Evolutionary conservation across 2,888 invertebrate species (phyloP), one percentile per base, ranked within the genome.

Genomic region (Belgica antarctica): DNA sequence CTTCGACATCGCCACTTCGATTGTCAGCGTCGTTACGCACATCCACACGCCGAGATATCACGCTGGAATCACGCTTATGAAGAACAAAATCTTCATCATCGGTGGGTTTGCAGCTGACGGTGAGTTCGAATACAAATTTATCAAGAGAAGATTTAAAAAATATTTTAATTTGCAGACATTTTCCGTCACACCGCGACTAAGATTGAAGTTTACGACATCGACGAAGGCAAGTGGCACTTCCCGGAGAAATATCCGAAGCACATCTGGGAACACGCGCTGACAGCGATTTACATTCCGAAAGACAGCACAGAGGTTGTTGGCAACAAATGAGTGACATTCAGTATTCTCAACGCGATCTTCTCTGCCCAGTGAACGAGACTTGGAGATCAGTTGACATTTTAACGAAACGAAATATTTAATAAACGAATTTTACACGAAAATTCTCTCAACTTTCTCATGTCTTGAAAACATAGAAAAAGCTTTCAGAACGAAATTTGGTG

Each of bases 221-320:
- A 83, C 31, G 83, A 79, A 0, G 82, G 83, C 72, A 77, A 79
- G 12, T 89, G 89, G 88, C 82, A 82, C 4, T 83, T 83, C 8
- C 83, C 83, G n/a, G 83, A 84, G 73, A 83, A 85, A 72, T 85
- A 86, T 75, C 85, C 87, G 0, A 85, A 86, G 74, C 86, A 87
- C 74, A 83, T 87, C 71, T 89, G 89, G 89, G 89, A 89, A 75
- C 88, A 88, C 74, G 83, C 84, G 1, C 86, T 87, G 75, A 86
- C 85, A 61, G 83, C 85, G 27, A 79, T 89, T 70, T 88, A 86
- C 76, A 84, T 89, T 73, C 89, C 89, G 52, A 84, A 83, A 71
- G 52, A 68, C 25, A 7, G 59, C 2, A 41, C n/a, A n/a, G n/a
- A n/a, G n/a, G n/a, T n/a, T n/a, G n/a, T n/a, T n/a, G n/a, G n/a